Evolutionary conservation across 2,797 vertebrate species (phyloP).

Genomic region (Eremophila alpestris): DNA sequence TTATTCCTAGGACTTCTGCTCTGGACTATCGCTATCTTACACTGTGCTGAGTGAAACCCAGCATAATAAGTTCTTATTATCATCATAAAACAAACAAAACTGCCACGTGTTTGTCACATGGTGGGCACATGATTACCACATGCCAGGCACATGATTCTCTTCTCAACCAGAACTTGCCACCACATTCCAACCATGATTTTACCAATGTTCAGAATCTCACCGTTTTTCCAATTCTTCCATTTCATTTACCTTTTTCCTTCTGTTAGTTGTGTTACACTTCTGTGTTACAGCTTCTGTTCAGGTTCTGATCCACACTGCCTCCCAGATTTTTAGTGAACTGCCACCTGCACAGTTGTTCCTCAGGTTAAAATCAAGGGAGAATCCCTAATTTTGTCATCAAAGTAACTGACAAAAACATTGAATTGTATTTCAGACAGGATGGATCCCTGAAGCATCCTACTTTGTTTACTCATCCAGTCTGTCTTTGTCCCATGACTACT

Average conservation of each 20-base stretch:
- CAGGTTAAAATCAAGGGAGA: not conserved
- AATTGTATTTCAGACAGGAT: not conserved
- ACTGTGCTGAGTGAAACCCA: not conserved
- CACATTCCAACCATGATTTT: not conserved
- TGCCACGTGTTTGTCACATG: not conserved
- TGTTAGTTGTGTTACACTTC: not conserved
- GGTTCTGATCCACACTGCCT: not conserved
- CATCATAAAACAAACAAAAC: accelerated
- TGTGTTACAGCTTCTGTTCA: not conserved
- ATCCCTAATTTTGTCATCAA: not conserved
- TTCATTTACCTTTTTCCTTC: not conserved
- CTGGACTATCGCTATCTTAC: not conserved
- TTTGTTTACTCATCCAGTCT: not conserved
- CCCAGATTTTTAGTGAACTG: not conserved
- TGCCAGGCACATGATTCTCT: not conserved
- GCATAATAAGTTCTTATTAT: not conserved
- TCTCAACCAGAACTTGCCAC: not conserved
- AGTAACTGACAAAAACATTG: not conserved
- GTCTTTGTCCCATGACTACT: not conserved
- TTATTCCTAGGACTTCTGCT: not conserved
- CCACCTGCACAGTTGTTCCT: not conserved
- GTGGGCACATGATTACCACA: accelerated
- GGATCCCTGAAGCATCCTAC: not conserved
- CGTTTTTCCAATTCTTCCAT: not conserved
- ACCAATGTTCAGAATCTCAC: not conserved